Evolutionary conservation across 30 jellyfish, hydroid and myxozoan genomes (phyloP).

Genomic region (Morbakka virulenta): DNA sequence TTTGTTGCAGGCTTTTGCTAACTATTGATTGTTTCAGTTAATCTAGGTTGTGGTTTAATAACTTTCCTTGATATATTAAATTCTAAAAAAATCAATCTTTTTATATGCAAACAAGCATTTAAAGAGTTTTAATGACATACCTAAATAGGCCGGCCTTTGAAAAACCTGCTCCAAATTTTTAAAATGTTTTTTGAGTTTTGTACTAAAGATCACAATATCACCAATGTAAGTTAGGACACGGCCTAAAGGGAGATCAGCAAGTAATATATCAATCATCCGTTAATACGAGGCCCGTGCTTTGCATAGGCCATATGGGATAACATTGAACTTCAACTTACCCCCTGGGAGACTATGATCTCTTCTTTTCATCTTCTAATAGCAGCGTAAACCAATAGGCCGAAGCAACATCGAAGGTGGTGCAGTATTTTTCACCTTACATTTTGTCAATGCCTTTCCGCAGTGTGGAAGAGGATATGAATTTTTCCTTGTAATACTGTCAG

Average conservation of each 20-base stretch:
- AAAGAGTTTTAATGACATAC: neutral
- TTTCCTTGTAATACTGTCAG: too few relatives aligned
- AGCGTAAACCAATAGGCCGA: neutral
- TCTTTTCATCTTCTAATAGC: neutral
- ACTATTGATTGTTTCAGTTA: neutral
- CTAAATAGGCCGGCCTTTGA: neutral
- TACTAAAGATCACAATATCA: neutral
- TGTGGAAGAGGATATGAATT: too few relatives aligned
- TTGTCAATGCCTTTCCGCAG: neutral
- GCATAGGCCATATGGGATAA: slow-evolving; percentile 3
- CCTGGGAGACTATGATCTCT: neutral
- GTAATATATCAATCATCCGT: neutral
- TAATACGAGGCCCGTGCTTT: neutral
- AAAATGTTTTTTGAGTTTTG: neutral
- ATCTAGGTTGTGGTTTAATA: slow-evolving; percentile 2
- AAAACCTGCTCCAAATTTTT: neutral
- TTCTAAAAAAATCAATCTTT: neutral
- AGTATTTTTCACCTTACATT: neutral
- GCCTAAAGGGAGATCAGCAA: neutral
- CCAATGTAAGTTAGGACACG: neutral
- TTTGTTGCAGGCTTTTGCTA: neutral
- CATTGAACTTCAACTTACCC: neutral
- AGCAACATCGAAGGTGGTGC: neutral
- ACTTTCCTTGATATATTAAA: neutral
- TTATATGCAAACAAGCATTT: neutral